Evolutionary conservation across 2,797 vertebrate genomes (phyloP).

Genomic region (Cryptoprocta ferox): DNA sequence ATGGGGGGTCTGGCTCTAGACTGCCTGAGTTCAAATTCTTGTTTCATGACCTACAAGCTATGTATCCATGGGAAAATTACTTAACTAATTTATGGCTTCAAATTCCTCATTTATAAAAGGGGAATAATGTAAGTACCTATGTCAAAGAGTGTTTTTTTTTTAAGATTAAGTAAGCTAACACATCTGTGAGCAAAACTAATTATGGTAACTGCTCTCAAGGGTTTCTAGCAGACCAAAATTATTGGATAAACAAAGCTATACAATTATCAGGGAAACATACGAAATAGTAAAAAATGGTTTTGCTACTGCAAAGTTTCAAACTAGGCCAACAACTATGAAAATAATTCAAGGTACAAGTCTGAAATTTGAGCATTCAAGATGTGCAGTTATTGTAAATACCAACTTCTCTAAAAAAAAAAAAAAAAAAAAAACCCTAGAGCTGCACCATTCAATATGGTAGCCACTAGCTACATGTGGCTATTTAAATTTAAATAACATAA

Average conservation of each 20-base stretch:
- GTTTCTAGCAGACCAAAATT: background rate
- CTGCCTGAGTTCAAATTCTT: background rate
- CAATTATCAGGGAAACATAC: background rate
- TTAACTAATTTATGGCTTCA: background rate
- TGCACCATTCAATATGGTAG: background rate
- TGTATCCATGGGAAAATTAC: background rate
- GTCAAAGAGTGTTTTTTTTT: background rate
- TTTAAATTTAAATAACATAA: background rate
- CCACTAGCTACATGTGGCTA: background rate
- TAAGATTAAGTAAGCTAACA: background rate
- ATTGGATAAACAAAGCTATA: slow-evolving; percentile 36
- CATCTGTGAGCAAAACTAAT: background rate
- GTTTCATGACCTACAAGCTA: background rate
- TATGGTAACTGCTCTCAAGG: background rate
- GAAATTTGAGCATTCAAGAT: slow-evolving; percentile 14
- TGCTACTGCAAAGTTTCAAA: slow-evolving; percentile 1
- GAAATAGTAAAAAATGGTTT: background rate
- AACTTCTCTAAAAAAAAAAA: slow-evolving; percentile 51
- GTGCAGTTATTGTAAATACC: background rate
- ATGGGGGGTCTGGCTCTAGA: background rate
- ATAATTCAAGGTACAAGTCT: background rate
- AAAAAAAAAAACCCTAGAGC: background rate
- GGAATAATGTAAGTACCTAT: background rate
- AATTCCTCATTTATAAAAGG: background rate
- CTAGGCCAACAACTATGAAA: background rate